Evolutionary conservation across 2,888 invertebrate genomes (phyloP).

Genomic region (Hedya salicella): DNA sequence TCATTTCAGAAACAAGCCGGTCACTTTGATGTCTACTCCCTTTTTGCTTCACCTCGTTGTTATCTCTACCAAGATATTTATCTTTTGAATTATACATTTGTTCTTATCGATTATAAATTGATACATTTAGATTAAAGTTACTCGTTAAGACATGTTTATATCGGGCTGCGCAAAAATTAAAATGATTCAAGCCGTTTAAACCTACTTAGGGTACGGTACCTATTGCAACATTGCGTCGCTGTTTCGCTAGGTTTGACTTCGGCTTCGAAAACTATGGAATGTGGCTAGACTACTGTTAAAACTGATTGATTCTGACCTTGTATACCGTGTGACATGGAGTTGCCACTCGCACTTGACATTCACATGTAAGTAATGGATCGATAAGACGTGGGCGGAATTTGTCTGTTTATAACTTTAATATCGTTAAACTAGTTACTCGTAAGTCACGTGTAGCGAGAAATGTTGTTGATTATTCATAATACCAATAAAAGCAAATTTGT

Average conservation of each 20-base stretch:
- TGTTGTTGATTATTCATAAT: slow-evolving; percentile 21
- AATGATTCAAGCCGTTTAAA: slow-evolving; percentile 21
- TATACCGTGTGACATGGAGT: slow-evolving; percentile 18
- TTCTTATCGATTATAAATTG: slow-evolving; percentile 29
- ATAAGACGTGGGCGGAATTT: slow-evolving; percentile 40
- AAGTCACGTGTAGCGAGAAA: slow-evolving; percentile 9
- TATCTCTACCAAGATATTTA: slow-evolving; percentile 32
- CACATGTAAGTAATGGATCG: slow-evolving; percentile 40
- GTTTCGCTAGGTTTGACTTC: not conserved
- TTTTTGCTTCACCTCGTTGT: slow-evolving; percentile 25
- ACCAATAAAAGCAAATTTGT: slow-evolving; percentile 7
- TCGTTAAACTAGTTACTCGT: slow-evolving; percentile 36
- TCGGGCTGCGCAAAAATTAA: slow-evolving; percentile 16
- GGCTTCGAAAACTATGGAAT: slow-evolving; percentile 20
- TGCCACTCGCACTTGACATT: slow-evolving; percentile 41
- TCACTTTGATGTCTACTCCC: slow-evolving; percentile 37
- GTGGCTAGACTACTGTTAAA: slow-evolving; percentile 16
- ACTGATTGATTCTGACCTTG: slow-evolving; percentile 36
- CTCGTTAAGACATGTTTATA: slow-evolving; percentile 22
- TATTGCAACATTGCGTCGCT: slow-evolving; percentile 17
- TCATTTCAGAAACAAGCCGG: slow-evolving; percentile 71
- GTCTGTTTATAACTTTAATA: slow-evolving; percentile 27
- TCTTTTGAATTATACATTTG: slow-evolving; percentile 42
- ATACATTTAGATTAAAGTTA: slow-evolving; percentile 27
- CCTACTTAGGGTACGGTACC: too few species aligned